Base-by-base conservation (phyloP, 2,888 invertebrate genomes). In the Eilema griseolum region DNA sequence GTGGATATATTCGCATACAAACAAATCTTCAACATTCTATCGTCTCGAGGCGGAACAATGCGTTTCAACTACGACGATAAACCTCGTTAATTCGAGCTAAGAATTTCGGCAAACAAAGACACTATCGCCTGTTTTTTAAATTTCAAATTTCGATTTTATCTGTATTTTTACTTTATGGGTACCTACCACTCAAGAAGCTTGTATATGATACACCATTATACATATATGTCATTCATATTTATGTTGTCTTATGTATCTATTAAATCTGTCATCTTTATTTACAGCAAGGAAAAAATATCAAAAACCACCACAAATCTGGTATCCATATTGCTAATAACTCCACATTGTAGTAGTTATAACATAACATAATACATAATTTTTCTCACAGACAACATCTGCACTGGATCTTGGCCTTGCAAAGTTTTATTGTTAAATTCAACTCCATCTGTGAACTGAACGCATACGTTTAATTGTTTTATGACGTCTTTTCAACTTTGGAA, bases 301-400 rank as follows among this genome's bases (percentile, higher is more conserved):
- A 20, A 61, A 61, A 20, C 61, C 31, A 3, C 31, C 31, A 61
- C 20, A 67, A 71, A 67, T 71, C 61, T 67, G 67, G 64, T 23
- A 33, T 14, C 67, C 67, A 67, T 60, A 46, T 67, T 62, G 60
- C n/a, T 60, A 52, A 71, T 67, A 64, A 60, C 61, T 28, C 60
- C 37, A 59, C 24, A 61, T 46, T 66, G 66, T 62, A 59, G 8
- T 59, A 62, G n/a, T 62, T 60, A 69, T 62, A 62, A 69, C 60
- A 46, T 28, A 67, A 66, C 28, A 61, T 60, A 33, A 16, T 60
- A 70, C 57, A 66, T 52, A 60, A 60, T 72, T 66, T 37, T 72
- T 80, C 71, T 72, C 74, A 81, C 69, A 70, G 69, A 73, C 70
- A 59, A 75, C 82, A 83, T 82, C 82, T 82, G 82, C 74, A 74